Conservation (phyloP, 2,888 invertebrate species). For the Masnerella sp. region DNA sequence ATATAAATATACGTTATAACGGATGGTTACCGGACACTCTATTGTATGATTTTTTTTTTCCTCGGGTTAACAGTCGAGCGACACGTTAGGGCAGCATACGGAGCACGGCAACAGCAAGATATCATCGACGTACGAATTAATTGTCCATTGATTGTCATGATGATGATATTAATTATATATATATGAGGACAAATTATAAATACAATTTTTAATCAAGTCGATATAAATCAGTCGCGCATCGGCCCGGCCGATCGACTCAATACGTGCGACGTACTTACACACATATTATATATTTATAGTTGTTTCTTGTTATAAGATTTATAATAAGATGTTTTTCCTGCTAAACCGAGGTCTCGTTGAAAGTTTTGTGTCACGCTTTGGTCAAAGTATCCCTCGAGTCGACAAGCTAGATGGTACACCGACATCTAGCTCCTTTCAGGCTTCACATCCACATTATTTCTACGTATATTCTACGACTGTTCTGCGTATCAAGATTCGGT, state of each 20-base stretch:
- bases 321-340: slow-evolving; percentile 65
- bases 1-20: slow-evolving; percentile 57
- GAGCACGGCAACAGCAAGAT: slow-evolving; percentile 36
- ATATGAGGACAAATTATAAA: slow-evolving; percentile 61
- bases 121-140: slow-evolving; percentile 58
- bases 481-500: too few species aligned
- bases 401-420: neutral
- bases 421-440: too few species aligned
- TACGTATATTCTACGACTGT: too few species aligned
- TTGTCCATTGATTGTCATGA: slow-evolving; percentile 54
- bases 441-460: too few species aligned
- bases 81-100: too few species aligned
- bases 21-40: slow-evolving; percentile 52
- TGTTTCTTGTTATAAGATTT: slow-evolving; percentile 68
- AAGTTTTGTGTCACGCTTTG: slow-evolving; percentile 61
- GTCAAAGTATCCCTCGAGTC: slow-evolving; percentile 35
- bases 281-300: slow-evolving; percentile 64
- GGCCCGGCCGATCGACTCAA: slow-evolving; percentile 34
- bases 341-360: slow-evolving; percentile 68
- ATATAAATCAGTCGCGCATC: slow-evolving; percentile 48
- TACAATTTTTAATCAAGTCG: slow-evolving; percentile 59
- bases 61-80: slow-evolving; percentile 48
- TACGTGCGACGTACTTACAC: slow-evolving; percentile 56
- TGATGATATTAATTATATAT: slow-evolving; percentile 60
- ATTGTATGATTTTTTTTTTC: slow-evolving; percentile 64